phyloP scores from a whole-genome alignment of 1,140 invertebrate species.

The Ceratina australensis region DNA sequence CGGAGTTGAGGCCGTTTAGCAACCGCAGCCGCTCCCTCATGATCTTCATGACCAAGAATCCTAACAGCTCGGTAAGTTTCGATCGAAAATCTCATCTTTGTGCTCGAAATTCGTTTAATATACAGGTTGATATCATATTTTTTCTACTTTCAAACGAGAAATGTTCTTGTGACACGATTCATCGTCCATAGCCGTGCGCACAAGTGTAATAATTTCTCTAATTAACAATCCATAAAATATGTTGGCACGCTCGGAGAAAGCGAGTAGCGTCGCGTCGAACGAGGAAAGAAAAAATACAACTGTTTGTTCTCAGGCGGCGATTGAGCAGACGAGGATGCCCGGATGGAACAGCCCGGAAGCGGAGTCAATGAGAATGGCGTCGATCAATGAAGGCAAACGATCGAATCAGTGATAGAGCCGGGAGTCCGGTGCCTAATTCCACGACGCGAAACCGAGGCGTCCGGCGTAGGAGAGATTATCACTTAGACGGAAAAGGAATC shows the following conservation, averaged over 20 bases:
- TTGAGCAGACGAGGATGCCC: slow-evolving; percentile 77
- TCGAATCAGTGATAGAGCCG: slow-evolving; percentile 72
- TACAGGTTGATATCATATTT: background rate
- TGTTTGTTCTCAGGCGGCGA: slow-evolving; percentile 57
- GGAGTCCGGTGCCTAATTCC: slow-evolving; percentile 42
- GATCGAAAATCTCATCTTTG: too few species aligned
- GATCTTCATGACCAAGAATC: slow-evolving; percentile 78
- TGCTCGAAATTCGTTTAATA: too few species aligned
- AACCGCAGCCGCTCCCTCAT: slow-evolving; percentile 77
- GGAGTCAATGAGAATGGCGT: slow-evolving; percentile 74
- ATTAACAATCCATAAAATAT: too few species aligned
- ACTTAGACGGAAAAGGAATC: slow-evolving; percentile 17
- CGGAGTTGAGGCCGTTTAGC: slow-evolving; percentile 78
- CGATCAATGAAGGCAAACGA: slow-evolving; percentile 73
- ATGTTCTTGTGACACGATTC: slow-evolving; percentile 2
- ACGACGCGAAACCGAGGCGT: slow-evolving; percentile 30
- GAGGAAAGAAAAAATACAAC: too few species aligned
- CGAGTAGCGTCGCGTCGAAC: background rate
- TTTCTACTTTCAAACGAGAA: too few species aligned
- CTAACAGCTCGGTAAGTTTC: slow-evolving; percentile 74
- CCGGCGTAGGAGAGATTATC: slow-evolving; percentile 10
- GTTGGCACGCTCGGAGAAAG: background rate
- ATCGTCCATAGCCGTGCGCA: background rate
- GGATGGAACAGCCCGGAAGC: slow-evolving; percentile 71
- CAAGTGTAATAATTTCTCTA: too few species aligned